phyloP scores from a whole-genome alignment of 2,888 invertebrate species.

The Sesamia inferens region DNA sequence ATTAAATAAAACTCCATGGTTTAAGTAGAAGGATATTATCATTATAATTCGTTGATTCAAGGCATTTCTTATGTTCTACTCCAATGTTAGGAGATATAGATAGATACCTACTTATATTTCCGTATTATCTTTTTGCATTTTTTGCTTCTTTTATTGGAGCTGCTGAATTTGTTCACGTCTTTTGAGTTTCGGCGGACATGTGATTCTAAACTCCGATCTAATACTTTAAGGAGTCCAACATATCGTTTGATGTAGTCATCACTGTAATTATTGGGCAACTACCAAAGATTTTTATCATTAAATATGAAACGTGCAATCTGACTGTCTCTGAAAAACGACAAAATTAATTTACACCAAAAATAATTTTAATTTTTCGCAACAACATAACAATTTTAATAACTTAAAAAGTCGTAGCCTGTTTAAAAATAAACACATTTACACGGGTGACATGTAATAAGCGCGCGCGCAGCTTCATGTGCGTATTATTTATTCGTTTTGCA shows the following conservation, averaged over 20 bases:
- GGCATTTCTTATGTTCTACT: neutral
- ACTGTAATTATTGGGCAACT: no score
- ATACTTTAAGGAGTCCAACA: neutral
- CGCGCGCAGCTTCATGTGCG: slow-evolving; percentile 54
- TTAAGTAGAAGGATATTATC: neutral
- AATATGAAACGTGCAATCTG: slow-evolving; percentile 4
- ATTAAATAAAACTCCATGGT: neutral
- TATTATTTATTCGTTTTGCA: slow-evolving; percentile 67
- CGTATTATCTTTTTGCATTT: neutral
- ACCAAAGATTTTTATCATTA: slow-evolving; percentile 8
- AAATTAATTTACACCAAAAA: slow-evolving; percentile 40
- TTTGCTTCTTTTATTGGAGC: neutral
- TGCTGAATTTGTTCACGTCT: neutral
- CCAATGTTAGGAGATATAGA: neutral
- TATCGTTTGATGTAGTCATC: neutral
- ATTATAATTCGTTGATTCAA: neutral
- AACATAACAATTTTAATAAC: slow-evolving; percentile 60
- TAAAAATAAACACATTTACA: slow-evolving; percentile 65
- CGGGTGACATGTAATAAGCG: slow-evolving; percentile 65
- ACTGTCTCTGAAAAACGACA: slow-evolving; percentile 3
- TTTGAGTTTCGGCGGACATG: neutral
- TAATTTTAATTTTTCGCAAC: slow-evolving; percentile 49
- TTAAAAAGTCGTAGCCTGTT: slow-evolving; percentile 58
- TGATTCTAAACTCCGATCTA: neutral
- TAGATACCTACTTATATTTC: neutral